Percentiles rank a stretch among this genome's conserved stretches.
Conservation (phyloP, 2,888 invertebrate genomes). For the Pandemis heparana region DNA sequence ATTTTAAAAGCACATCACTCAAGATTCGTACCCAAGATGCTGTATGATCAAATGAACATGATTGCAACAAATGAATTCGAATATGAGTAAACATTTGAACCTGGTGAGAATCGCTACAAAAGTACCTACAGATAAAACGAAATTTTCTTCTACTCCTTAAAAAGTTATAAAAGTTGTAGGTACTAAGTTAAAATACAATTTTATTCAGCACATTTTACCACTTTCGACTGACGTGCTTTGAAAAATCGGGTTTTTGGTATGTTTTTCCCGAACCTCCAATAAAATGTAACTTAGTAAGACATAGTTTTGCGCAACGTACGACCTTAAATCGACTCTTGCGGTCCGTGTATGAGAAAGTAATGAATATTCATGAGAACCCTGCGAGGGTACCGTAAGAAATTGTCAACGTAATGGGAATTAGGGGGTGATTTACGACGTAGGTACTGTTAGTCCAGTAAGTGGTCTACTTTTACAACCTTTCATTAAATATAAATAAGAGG, state of each 20-base stretch:
- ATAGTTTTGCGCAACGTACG: slow-evolving; percentile 25
- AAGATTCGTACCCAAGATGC: too few species aligned
- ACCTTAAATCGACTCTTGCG: slow-evolving; percentile 42
- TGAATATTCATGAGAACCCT: slow-evolving; percentile 41
- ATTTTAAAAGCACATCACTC: too few species aligned
- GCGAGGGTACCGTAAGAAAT: slow-evolving; percentile 40
- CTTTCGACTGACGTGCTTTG: too few species aligned
- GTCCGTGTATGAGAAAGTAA: slow-evolving; percentile 38
- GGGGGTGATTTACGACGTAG: slow-evolving; percentile 38
- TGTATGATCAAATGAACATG: too few species aligned
- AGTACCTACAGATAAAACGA: too few species aligned
- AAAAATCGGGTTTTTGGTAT: neutral
- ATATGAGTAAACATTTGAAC: too few species aligned
- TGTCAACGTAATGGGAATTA: slow-evolving; percentile 43
- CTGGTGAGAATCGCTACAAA: too few species aligned
- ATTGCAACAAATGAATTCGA: too few species aligned
- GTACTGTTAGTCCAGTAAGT: slow-evolving; percentile 24
- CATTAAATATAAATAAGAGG: slow-evolving; percentile 12
- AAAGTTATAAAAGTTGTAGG: too few species aligned
- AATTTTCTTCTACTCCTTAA: too few species aligned
- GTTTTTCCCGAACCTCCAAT: neutral
- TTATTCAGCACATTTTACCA: too few species aligned
- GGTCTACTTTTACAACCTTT: slow-evolving; percentile 14
- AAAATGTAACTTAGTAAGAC: slow-evolving; percentile 5
- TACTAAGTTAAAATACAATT: too few species aligned